A percentile compares a stretch with the other conserved stretches of the same genome.
phyloP scores from a whole-genome alignment of 2,888 invertebrate genomes.

The Poecilus cupreus region DNA sequence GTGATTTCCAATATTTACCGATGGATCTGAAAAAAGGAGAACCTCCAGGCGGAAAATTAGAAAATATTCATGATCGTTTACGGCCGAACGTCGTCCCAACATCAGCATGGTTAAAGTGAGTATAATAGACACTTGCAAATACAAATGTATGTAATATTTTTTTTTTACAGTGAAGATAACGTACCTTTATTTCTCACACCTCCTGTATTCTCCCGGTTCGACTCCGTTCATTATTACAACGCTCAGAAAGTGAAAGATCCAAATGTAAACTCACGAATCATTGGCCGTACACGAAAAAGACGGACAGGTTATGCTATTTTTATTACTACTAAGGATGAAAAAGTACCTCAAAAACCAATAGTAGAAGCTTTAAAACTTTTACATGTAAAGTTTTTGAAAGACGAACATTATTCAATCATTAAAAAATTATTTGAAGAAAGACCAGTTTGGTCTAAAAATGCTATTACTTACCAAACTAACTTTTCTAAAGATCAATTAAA shows the following conservation, averaged over 20 bases:
- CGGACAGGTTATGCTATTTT: constrained; percentile 78
- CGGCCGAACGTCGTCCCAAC: constrained; percentile 76
- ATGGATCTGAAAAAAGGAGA: constrained; percentile 73
- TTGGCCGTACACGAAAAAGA: constrained; percentile 75
- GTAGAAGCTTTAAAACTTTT: constrained; percentile 76
- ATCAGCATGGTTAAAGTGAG: constrained; percentile 77
- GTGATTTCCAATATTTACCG: constrained; percentile 95
- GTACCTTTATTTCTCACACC: constrained; percentile 84
- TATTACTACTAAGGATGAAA: constrained; percentile 76
- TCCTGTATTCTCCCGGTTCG: constrained; percentile 85
- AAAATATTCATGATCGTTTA: constrained; percentile 79
- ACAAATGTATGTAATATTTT: background rate
- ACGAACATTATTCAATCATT: constrained; percentile 63
- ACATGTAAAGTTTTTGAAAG: constrained; percentile 70
- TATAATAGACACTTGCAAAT: constrained; percentile 32
- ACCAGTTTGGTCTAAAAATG: constrained; percentile 92
- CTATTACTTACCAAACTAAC: constrained; percentile 80
- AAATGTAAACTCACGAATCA: constrained; percentile 69
- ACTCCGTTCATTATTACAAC: constrained; percentile 70
- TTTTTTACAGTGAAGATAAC: constrained; percentile 62
- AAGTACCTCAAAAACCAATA: constrained; percentile 78
- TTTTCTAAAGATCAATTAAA: constrained; percentile 80
- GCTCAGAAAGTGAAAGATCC: constrained; percentile 64
- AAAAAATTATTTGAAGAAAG: constrained; percentile 85
- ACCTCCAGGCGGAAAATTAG: constrained; percentile 71